phyloP scores from a whole-genome alignment of 2,797 vertebrate species.

The Artibeus jamaicensis region DNA sequence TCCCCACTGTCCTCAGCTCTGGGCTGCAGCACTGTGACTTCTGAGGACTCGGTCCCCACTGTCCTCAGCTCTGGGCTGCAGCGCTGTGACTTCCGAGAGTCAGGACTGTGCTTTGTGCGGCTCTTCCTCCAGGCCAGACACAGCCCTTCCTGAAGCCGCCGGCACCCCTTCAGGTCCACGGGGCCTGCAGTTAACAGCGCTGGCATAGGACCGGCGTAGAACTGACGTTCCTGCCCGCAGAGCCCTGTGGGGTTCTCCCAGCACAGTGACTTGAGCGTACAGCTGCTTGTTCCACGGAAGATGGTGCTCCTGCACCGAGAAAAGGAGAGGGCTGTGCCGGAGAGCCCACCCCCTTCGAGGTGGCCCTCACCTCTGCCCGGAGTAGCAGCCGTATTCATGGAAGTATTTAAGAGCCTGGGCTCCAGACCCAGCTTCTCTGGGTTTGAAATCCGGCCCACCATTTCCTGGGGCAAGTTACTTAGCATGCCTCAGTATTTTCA shows the following conservation, averaged over 20 bases:
- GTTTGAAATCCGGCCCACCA: not conserved
- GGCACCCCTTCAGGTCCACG: fast-evolving
- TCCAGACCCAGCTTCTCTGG: not conserved
- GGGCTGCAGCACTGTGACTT: fast-evolving
- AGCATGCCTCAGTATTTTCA: not conserved
- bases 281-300: not conserved
- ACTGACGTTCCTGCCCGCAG: not conserved
- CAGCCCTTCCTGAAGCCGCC: not conserved
- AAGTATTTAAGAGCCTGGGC: not conserved
- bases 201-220: too few species aligned
- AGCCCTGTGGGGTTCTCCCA: not conserved
- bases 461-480: not conserved
- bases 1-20: not conserved
- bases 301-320: not conserved
- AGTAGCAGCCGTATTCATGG: fast-evolving
- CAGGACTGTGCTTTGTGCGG: not conserved
- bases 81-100: not conserved
- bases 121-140: not conserved
- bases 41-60: not conserved
- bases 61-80: not conserved
- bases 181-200: not conserved
- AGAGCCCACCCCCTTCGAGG: not conserved
- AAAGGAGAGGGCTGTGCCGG: not conserved
- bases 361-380: not conserved
- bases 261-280: not conserved